Percentiles rank a stretch among this genome's conserved stretches.
Evolutionary conservation across 1,140 invertebrate genomes (phyloP).

Genomic region (Macrobrachium rosenbergii): DNA sequence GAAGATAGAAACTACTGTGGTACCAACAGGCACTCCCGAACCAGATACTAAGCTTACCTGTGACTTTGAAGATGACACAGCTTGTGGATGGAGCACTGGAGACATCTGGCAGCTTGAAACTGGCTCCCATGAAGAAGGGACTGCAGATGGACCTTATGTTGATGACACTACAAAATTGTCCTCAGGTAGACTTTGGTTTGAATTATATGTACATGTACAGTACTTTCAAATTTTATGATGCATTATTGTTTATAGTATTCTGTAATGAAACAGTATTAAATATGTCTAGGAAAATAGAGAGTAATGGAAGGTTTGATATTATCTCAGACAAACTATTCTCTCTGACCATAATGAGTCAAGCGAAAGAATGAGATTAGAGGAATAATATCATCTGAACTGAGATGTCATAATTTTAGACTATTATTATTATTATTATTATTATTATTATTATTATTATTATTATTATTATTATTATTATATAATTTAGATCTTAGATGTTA

Average conservation of each 20-base stretch:
- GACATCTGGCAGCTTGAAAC: constrained; percentile 14
- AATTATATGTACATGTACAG: not conserved
- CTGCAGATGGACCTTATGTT: constrained; percentile 21
- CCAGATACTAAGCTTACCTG: constrained; percentile 46
- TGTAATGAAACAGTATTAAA: no score
- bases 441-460: no score
- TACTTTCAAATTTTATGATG: not conserved
- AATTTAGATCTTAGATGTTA: not conserved
- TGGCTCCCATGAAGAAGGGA: constrained; percentile 7
- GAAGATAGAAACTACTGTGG: not conserved
- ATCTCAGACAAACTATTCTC: no score
- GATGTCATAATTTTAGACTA: no score
- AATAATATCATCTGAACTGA: no score
- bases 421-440: no score
- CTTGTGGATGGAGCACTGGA: constrained; percentile 41
- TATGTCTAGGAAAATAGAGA: no score
- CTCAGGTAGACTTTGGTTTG: not conserved
- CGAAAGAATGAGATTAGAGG: no score
- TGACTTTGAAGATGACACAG: constrained; percentile 28
- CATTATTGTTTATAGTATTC: not conserved
- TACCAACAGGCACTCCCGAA: constrained; percentile 14
- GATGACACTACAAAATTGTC: constrained; percentile 52
- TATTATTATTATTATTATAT: not conserved
- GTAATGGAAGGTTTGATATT: no score
- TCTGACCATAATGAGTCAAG: no score